Evolutionary conservation across 2,797 vertebrate genomes (phyloP), one percentile per base, ranked within the genome.

Genomic region (Chanos chanos): DNA sequence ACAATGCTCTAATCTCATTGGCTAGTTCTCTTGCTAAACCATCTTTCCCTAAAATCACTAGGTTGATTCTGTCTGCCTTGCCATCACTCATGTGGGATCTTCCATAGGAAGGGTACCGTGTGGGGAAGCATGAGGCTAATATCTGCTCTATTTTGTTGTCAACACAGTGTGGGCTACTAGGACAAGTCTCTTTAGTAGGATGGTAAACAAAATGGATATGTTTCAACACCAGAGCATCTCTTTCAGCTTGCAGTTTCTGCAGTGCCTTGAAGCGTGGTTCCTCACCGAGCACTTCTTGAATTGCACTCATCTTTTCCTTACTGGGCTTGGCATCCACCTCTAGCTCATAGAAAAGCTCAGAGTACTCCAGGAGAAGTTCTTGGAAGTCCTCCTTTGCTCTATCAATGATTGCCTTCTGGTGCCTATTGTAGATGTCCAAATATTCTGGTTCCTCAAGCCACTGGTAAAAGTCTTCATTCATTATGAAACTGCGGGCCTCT

Each of bases 141-240:
- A 91, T 80, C 19, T 93, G 91, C 73, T 94, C 92, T 0, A 93
- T 85, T 49, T 86, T 87, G 4, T 86, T 89, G 47, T 94, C 92
- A 0, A 87, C 74, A 51, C 92, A 94, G 1, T 70, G 50, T 0
- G 74, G 86, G 68, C 90, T 91, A 81, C 86, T 89, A 0, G 92
- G 92, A 1, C 92, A 94, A 0, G 92, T 94, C 13, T 94, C 92
- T 74, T 93, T 93, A 0, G 87, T 94, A 0, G 92, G 92, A 75
- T 93, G 91, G 77, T 93, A 94, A 5, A 94, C 92, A 12, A 93
- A 93, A 76, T 94, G 92, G 65, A 94, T 89, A 77, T 94, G 92
- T 77, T 94, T 94, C 15, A 94, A 72, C 9, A 94, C 84, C 0
- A 93, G 86, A 8, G 92, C 92, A 2, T 94, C 92, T 0, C 92